Conservation (phyloP, 2,888 invertebrate species). For the Patella pellucida region DNA sequence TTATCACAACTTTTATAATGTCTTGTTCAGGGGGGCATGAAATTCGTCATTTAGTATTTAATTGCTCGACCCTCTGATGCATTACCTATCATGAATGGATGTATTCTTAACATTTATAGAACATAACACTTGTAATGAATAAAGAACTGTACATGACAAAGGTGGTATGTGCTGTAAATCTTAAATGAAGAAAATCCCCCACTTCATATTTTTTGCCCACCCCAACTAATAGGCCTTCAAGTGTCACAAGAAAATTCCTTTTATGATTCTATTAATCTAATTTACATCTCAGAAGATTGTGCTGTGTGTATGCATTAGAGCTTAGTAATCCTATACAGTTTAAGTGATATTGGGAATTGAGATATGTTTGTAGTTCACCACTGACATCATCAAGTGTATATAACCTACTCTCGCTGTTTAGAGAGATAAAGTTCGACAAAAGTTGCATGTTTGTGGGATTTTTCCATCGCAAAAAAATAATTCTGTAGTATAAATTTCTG, state of each 20-base stretch:
- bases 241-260: slow-evolving; percentile 3
- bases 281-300: slow-evolving; percentile 7
- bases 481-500: no score
- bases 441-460: no score
- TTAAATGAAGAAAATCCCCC: not conserved
- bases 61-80: not conserved
- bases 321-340: slow-evolving; percentile 10
- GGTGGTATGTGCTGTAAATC: not conserved
- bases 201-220: not conserved
- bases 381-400: slow-evolving; percentile 1
- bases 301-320: not conserved
- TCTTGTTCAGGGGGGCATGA: slow-evolving; percentile 2
- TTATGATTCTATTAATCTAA: not conserved
- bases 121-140: not conserved
- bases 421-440: no score
- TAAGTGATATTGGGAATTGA: slow-evolving; percentile 3
- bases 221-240: not conserved
- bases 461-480: no score
- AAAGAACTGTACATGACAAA: not conserved
- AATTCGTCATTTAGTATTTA: slow-evolving; percentile 7
- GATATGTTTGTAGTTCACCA: slow-evolving; percentile 2
- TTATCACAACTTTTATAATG: not conserved
- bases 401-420: no score
- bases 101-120: not conserved
- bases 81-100: not conserved